Conservation (phyloP, 2,113 vertebrate genomes). For the Dromiciops gliroides region DNA sequence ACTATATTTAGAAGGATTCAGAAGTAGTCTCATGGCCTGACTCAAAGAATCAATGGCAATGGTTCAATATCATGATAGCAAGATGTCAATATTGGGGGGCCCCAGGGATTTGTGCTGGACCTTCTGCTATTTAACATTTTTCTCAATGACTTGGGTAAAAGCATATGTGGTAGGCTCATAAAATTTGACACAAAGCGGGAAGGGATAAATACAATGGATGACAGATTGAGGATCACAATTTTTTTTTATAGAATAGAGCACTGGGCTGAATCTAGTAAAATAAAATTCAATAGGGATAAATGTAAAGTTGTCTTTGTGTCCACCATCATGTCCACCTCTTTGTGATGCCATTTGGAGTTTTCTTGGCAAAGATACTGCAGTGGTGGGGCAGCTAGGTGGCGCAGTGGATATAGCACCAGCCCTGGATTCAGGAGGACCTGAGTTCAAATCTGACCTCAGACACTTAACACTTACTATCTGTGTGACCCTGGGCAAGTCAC, state of each 20-base stretch:
- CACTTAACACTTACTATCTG: too few relatives aligned
- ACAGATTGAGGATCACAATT: neutral
- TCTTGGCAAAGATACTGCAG: too few relatives aligned
- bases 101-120: neutral
- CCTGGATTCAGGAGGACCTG: too few relatives aligned
- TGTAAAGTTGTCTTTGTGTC: neutral
- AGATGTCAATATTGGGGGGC: neutral
- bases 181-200: neutral
- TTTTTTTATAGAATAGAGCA: neutral
- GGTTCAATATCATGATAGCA: neutral
- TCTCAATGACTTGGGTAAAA: neutral
- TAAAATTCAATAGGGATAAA: neutral
- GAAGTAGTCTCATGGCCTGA: neutral
- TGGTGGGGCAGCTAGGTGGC: too few relatives aligned
- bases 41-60: neutral
- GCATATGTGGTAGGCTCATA: neutral
- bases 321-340: too few relatives aligned
- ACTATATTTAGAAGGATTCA: neutral
- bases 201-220: too few relatives aligned
- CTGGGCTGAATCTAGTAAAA: neutral
- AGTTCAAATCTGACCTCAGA: too few relatives aligned
- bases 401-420: too few relatives aligned
- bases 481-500: too few relatives aligned
- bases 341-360: too few relatives aligned
- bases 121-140: neutral